Conservation (phyloP, 2,797 vertebrate species). For the Jordanella pulchra region DNA sequence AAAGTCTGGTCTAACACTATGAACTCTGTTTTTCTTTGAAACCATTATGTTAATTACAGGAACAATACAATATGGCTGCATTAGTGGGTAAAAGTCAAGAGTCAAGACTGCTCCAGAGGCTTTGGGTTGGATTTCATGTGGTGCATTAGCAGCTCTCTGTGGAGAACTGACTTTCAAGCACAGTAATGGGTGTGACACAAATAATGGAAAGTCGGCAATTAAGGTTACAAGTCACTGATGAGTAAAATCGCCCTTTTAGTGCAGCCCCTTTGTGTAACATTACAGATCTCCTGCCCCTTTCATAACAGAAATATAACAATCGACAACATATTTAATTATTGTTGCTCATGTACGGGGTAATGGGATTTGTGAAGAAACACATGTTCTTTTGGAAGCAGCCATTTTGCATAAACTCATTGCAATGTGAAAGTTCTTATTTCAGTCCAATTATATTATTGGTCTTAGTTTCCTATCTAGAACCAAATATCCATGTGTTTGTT, state of each 20-base stretch:
- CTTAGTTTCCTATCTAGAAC: background rate
- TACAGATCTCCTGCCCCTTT: constrained; percentile 12
- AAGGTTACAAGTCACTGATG: constrained; percentile 34
- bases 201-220: constrained; percentile 37
- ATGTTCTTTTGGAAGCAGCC: constrained; percentile 11
- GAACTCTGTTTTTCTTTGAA: background rate
- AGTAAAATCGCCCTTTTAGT: constrained; percentile 49
- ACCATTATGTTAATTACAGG: constrained; percentile 1
- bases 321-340: constrained; percentile 32
- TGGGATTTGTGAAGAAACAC: constrained; percentile 14
- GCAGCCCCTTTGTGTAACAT: constrained; percentile 15
- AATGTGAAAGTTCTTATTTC: background rate
- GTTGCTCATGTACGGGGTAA: constrained; percentile 21
- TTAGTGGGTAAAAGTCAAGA: constrained; percentile 2
- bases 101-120: background rate
- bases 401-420: constrained; percentile 4
- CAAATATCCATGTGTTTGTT: background rate
- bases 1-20: background rate
- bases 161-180: background rate
- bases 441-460: background rate
- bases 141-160: constrained; percentile 15
- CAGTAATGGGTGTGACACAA: constrained; percentile 36
- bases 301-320: constrained; percentile 30
- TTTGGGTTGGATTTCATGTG: constrained; percentile 16
- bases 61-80: background rate